These are phyloP conservation scores for Pseudomyrmex pallidus DNA, from an alignment of 1,140 invertebrate species.

Conservation along the genomic window DNA sequence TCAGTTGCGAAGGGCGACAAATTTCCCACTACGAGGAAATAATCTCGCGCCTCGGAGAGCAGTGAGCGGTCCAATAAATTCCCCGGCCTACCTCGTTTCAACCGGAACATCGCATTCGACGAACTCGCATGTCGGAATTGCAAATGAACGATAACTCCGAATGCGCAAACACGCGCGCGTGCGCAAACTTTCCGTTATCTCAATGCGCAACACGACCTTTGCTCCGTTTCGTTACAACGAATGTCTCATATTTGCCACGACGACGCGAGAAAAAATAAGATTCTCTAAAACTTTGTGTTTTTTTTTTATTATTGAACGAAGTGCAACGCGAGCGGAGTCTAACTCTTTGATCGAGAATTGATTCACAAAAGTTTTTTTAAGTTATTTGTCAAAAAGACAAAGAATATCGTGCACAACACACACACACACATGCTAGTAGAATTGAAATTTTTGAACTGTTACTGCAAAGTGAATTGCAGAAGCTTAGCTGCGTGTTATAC, in stretches of 20 bases:
- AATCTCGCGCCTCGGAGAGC: constrained; percentile 18
- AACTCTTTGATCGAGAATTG: background rate
- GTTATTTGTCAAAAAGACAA: background rate
- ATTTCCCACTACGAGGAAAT: constrained; percentile 45
- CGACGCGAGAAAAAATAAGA: background rate
- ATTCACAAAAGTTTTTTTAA: background rate
- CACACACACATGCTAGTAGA: too few relatives aligned
- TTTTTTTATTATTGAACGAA: constrained; percentile 3
- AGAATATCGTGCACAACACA: background rate
- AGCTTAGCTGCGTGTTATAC: background rate
- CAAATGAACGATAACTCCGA: constrained; percentile 49
- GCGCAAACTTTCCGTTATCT: constrained; percentile 16
- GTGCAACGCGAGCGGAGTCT: background rate
- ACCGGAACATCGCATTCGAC: constrained; percentile 35
- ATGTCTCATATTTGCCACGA: background rate
- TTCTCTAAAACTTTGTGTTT: background rate
- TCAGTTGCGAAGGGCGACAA: constrained; percentile 37
- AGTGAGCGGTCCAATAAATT: constrained; percentile 43
- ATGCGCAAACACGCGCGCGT: background rate
- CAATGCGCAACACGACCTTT: background rate
- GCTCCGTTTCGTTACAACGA: constrained; percentile 15
- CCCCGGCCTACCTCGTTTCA: constrained; percentile 42
- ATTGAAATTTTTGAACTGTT: background rate
- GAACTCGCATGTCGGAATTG: constrained; percentile 35
- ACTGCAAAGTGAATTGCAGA: background rate